Percentiles rank a stretch among this genome's conserved stretches.
Conservation (phyloP, 2,888 invertebrate species). For the Girardia tigrina region DNA sequence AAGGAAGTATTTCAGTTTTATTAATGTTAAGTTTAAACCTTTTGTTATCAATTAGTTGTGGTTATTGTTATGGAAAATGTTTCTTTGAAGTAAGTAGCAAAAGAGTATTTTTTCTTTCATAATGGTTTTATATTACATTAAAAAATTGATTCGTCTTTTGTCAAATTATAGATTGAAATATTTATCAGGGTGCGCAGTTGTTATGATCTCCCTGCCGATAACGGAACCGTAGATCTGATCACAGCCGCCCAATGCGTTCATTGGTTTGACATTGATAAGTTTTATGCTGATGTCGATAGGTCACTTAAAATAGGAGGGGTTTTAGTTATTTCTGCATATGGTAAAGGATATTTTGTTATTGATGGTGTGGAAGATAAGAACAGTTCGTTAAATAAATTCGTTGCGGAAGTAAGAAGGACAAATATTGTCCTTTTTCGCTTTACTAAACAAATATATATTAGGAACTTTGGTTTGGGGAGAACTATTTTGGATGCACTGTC, state of each 20-base stretch:
- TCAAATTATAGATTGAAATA: no score
- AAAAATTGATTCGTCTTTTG: no score
- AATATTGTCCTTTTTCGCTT: neutral
- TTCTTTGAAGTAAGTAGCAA: no score
- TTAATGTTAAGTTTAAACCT: no score
- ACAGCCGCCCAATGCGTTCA: neutral
- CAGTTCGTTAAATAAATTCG: no score
- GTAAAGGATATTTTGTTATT: neutral
- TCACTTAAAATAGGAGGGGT: neutral
- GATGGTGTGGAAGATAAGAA: no score
- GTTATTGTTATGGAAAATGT: no score
- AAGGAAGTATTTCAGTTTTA: no score
- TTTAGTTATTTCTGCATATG: neutral
- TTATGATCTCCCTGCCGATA: neutral
- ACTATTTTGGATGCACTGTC: neutral
- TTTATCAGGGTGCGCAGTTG: neutral
- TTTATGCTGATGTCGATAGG: neutral
- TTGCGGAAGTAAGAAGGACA: neutral
- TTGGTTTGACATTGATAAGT: neutral
- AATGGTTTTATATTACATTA: no score
- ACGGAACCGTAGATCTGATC: neutral
- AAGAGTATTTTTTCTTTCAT: no score
- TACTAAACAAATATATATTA: no score
- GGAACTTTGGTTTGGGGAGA: neutral
- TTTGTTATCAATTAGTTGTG: no score